Evolutionary conservation across 2,113 vertebrate species (phyloP).

Genomic region (Hepsetus odoe): DNA sequence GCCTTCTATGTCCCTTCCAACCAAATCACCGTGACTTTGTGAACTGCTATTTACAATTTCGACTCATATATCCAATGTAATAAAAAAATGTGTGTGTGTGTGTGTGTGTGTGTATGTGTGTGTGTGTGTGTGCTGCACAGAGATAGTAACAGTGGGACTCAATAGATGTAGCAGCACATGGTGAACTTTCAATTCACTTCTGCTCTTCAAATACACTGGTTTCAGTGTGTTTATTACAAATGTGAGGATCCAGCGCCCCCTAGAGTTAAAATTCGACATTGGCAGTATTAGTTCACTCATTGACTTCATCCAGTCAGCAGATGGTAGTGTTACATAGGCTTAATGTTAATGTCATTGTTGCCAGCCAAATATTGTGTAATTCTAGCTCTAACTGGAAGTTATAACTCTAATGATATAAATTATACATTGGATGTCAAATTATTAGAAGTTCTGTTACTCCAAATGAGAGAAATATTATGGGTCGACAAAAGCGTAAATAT

Average conservation of each 20-base stretch:
- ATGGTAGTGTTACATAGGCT: slow-evolving; percentile 44
- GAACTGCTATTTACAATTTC: no score
- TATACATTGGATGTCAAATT: no score
- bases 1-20: background rate
- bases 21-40: background rate
- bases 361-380: no score
- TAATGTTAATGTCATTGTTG: no score
- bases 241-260: slow-evolving; percentile 31
- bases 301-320: slow-evolving; percentile 35
- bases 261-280: slow-evolving; percentile 9
- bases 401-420: no score
- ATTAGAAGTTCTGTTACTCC: no score
- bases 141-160: background rate
- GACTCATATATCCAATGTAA: background rate
- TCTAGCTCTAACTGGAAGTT: no score
- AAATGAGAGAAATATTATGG: no score
- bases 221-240: background rate
- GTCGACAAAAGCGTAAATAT: no score
- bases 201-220: slow-evolving; percentile 16
- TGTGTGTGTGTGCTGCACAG: no score
- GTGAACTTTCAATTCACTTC: background rate
- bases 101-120: background rate
- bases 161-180: slow-evolving; percentile 27
- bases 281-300: background rate
- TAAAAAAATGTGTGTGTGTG: background rate